These are phyloP conservation scores for Percopsis transmontana DNA, from an alignment of 2,113 vertebrate species.

Conservation along the genomic window DNA sequence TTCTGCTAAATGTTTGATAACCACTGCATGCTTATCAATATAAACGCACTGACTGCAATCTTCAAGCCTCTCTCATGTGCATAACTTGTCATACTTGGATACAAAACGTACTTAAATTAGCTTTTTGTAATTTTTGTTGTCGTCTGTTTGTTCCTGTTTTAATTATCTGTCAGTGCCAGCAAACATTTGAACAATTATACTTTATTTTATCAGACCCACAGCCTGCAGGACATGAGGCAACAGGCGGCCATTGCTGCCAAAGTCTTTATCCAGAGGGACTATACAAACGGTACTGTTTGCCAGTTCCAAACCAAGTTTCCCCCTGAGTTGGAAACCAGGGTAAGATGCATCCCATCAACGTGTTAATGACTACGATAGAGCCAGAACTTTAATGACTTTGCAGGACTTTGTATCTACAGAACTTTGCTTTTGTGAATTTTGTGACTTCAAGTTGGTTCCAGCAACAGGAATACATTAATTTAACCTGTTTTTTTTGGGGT, in stretches of 20 bases:
- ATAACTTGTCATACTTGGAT: neutral
- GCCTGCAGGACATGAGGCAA: constrained; percentile 92
- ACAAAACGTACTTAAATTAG: neutral
- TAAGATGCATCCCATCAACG: constrained; percentile 58
- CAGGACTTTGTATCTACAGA: neutral
- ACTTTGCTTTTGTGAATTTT: neutral
- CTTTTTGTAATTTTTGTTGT: neutral
- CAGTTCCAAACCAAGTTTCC: constrained; percentile 98
- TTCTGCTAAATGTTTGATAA: neutral
- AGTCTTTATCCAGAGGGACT: constrained; percentile 96
- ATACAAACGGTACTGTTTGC: constrained; percentile 92
- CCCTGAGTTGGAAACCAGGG: constrained; percentile 92
- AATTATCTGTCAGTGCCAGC: neutral
- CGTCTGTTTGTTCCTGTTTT: neutral
- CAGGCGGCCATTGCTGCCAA: constrained; percentile 91
- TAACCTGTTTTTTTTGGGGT: too few species aligned
- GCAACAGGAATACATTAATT: too few species aligned
- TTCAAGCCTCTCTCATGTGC: neutral
- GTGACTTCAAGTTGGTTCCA: neutral
- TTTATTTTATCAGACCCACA: constrained; percentile 84
- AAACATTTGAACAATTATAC: neutral
- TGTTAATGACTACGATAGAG: neutral
- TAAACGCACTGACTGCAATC: too few species aligned
- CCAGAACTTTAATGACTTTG: neutral
- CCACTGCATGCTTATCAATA: neutral